Conservation (phyloP, 2,113 vertebrate species). For the Poeciliopsis retropinna region DNA sequence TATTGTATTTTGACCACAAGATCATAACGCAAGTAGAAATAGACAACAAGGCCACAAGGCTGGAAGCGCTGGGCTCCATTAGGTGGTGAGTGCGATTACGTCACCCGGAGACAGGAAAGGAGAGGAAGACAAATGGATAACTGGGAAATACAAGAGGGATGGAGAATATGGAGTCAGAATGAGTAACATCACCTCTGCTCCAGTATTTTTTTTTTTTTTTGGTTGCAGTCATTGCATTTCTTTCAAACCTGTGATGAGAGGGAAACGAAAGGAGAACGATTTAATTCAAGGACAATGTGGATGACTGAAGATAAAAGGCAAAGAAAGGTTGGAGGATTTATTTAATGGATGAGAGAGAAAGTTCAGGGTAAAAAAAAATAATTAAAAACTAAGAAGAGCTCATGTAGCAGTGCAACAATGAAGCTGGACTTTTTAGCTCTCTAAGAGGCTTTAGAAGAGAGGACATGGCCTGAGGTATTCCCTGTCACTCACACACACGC, state of each 20-base stretch:
- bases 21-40: background rate
- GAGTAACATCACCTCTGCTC: background rate
- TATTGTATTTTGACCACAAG: background rate
- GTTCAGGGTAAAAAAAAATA: background rate
- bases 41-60: background rate
- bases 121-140: no score
- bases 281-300: conserved; percentile 23
- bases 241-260: background rate
- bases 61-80: conserved; percentile 24
- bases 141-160: background rate
- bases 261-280: background rate
- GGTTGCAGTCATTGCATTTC: background rate
- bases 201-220: background rate
- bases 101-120: background rate
- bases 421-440: conserved; percentile 43
- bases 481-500: conserved; percentile 30
- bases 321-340: background rate
- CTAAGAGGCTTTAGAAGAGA: conserved; percentile 28
- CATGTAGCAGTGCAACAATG: conserved; percentile 24
- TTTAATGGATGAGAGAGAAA: background rate
- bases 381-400: conserved; percentile 1
- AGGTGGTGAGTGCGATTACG: conserved; percentile 31
- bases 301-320: background rate
- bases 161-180: background rate
- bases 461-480: conserved; percentile 53